Evolutionary conservation across 2,113 vertebrate species (phyloP), one percentile per base, ranked within the genome.

Genomic region (Genyomyrus donnyi): DNA sequence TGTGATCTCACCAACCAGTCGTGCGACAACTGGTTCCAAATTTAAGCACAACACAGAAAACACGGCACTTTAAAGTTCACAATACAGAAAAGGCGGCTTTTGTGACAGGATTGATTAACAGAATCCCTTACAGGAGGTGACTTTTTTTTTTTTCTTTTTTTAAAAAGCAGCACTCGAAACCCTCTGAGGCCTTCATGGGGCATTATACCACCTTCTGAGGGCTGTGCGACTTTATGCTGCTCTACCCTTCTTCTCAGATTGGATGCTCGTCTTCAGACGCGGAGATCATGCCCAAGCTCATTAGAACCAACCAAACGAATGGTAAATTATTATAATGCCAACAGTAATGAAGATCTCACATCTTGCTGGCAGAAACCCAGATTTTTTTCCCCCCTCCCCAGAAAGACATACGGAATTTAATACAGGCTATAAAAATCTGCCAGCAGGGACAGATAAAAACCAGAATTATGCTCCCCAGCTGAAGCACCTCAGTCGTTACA

Each of bases 291-390:
- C 83, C 49, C 19, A 35, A 88, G 53, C n/a, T 52, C 85, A 87
- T 87, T 87, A 53, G 48, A 74, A 74, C 39, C 88, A 0, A 13
- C 17, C 48, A 42, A 90, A 90, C 62, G 42, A 46, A 87, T 58
- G 50, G 84, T 87, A 87, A 90, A 87, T 90, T 87, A 90, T 87
- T 62, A 74, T 45, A 48, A 87, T 50, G 84, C 85, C 45, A 35
- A 27, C n/a, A 74, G 58, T 87, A 90, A 74, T 74, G 56, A 87
- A 87, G n/a, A 70, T 58, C 89, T 66, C 24, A 2, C 46, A 56
- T 66, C 83, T 58, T 11, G 15, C 80, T 45, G 56, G 53, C 89
- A 45, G 66, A 62, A 39, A 24, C 21, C 21, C 27, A 42, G 77
- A 46, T 52, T 42, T 80, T 74, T 66, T 88, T 52, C 27, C 6